Conservation (phyloP, 2,113 vertebrate genomes). For the Xiphophorus couchianus region DNA sequence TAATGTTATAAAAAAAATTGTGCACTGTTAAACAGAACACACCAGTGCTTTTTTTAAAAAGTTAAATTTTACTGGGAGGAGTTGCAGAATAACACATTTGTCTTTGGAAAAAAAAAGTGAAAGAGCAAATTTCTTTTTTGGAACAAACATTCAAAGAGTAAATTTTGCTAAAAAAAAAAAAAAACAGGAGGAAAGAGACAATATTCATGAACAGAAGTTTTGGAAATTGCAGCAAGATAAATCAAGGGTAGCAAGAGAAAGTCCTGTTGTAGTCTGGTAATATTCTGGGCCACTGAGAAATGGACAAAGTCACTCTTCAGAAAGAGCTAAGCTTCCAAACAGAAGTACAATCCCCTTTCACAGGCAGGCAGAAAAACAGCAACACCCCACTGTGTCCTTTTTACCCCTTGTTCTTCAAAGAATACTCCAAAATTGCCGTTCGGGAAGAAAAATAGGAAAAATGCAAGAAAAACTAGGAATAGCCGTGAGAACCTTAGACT, state of each 20-base stretch:
- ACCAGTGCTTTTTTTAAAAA: not conserved
- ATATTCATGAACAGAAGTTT: not conserved
- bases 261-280: not conserved
- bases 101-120: not conserved
- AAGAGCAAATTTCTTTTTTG: too few relatives aligned
- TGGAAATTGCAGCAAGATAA: not conserved
- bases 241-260: not conserved
- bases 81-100: not conserved
- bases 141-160: not conserved
- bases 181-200: not conserved
- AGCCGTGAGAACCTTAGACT: not conserved
- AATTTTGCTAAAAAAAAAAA: not conserved
- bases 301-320: constrained; percentile 4
- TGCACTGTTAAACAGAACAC: not conserved
- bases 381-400: not conserved
- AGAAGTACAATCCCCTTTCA: not conserved
- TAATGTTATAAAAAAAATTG: not conserved
- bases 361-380: not conserved
- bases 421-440: constrained; percentile 3
- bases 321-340: not conserved
- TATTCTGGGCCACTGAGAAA: not conserved
- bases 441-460: not conserved
- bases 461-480: not conserved
- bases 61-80: not conserved
- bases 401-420: not conserved